These are phyloP conservation scores for Papilio elwesi DNA, from an alignment of 2,888 invertebrate species.

Conservation along the genomic window DNA sequence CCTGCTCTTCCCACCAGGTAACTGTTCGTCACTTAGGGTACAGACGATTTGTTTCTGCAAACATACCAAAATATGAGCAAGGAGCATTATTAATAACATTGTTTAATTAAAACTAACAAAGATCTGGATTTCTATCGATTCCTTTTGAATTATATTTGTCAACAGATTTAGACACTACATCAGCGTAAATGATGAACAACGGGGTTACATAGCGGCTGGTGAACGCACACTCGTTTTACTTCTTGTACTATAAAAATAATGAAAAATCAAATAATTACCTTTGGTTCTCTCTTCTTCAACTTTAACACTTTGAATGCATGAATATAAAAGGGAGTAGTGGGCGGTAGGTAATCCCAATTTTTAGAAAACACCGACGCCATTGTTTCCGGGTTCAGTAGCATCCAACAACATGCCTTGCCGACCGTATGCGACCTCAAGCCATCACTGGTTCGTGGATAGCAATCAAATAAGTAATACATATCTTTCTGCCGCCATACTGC, in stretches of 20 bases:
- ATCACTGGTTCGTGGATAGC: conserved; percentile 85
- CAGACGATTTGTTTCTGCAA: conserved; percentile 67
- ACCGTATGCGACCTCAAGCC: conserved; percentile 81
- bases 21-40: conserved; percentile 67
- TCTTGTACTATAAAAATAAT: too few relatives aligned
- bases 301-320: conserved; percentile 86
- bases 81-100: too few relatives aligned
- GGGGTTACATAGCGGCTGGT: too few relatives aligned
- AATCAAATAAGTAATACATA: conserved; percentile 87
- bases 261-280: conserved; percentile 54
- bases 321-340: conserved; percentile 79
- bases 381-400: conserved; percentile 85
- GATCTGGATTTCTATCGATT: too few relatives aligned
- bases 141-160: too few relatives aligned
- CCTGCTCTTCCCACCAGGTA: conserved; percentile 59
- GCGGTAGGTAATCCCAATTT: conserved; percentile 80
- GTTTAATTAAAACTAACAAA: too few relatives aligned
- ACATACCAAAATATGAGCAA: background rate
- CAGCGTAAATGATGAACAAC: too few relatives aligned
- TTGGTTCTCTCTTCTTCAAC: conserved; percentile 72
- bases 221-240: too few relatives aligned
- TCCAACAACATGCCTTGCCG: conserved; percentile 86
- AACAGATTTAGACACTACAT: too few relatives aligned
- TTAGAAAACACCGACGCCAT: conserved; percentile 79
- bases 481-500: conserved; percentile 86